A percentile compares a stretch with the other conserved stretches of the same genome.
Conservation (phyloP, 2,113 vertebrate genomes). For the Carassius gibelio region DNA sequence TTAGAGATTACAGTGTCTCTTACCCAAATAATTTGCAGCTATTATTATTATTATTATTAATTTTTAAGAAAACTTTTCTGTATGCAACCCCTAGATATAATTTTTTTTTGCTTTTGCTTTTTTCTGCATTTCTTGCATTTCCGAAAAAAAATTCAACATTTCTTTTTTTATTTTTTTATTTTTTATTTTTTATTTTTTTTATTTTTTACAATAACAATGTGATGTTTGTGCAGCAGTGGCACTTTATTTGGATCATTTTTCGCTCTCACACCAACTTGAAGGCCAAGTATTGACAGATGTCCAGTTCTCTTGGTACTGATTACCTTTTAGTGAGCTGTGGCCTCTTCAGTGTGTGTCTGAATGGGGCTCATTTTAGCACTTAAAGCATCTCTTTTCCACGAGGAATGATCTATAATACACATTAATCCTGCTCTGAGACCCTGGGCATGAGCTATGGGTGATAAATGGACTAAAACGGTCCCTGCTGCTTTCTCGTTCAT, state of each 20-base stretch:
- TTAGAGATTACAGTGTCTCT: too few relatives aligned
- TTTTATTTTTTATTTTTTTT: not conserved
- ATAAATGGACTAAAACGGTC: conserved; percentile 69
- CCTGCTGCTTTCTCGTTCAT: not conserved
- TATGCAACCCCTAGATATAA: too few relatives aligned
- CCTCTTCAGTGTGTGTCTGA: conserved; percentile 60
- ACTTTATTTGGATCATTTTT: not conserved
- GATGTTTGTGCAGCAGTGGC: conserved; percentile 3
- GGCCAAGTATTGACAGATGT: conserved; percentile 50
- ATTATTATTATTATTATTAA: too few relatives aligned
- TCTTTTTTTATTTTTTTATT: not conserved
- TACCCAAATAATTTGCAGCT: too few relatives aligned
- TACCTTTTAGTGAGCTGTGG: conserved; percentile 73
- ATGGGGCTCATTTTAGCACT: conserved; percentile 71
- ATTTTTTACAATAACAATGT: conserved; percentile 1
- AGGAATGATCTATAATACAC: conserved; percentile 79
- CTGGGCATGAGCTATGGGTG: conserved; percentile 60
- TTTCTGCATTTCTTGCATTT: not conserved
- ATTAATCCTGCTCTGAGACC: conserved; percentile 72
- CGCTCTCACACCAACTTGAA: conserved; percentile 27
- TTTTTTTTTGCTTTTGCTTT: not conserved
- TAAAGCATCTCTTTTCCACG: conserved; percentile 78
- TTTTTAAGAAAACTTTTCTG: too few relatives aligned
- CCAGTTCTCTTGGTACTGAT: conserved; percentile 65
- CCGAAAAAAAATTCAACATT: not conserved